Evolutionary conservation across 2,888 invertebrate genomes (phyloP).

Genomic region (Galerucella pusilla): DNA sequence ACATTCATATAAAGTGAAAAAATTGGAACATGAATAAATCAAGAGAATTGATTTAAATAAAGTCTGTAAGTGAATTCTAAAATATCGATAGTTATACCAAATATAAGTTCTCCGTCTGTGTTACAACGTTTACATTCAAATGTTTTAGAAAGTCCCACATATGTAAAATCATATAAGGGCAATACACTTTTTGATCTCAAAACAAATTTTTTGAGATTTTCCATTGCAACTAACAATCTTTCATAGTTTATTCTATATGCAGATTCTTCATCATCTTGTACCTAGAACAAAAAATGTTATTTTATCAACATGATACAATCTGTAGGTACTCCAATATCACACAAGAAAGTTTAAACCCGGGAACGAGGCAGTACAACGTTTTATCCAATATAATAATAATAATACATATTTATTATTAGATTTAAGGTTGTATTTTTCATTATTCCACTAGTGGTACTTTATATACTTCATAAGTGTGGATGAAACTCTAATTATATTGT

Average conservation of each 20-base stretch:
- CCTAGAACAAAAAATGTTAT: constrained; percentile 26
- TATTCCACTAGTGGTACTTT: too few species aligned
- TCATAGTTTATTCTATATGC: constrained; percentile 39
- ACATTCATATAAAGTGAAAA: too few species aligned
- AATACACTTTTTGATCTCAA: constrained; percentile 47
- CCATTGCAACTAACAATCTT: constrained; percentile 40
- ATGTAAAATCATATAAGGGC: constrained; percentile 46
- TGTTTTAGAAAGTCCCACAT: constrained; percentile 44
- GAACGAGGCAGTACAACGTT: too few species aligned
- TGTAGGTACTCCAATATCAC: too few species aligned
- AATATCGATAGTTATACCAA: constrained; percentile 24
- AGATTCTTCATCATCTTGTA: constrained; percentile 33
- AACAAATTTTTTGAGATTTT: constrained; percentile 47
- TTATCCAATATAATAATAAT: too few species aligned
- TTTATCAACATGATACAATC: background rate
- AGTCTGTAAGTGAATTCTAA: too few species aligned
- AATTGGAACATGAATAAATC: background rate
- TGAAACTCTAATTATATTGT: too few species aligned
- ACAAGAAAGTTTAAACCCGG: too few species aligned
- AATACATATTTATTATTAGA: too few species aligned
- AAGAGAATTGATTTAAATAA: background rate
- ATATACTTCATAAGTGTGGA: too few species aligned
- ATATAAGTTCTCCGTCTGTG: constrained; percentile 36
- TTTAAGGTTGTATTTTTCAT: too few species aligned
- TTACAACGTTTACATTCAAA: constrained; percentile 44